phyloP scores from a whole-genome alignment of 2,888 invertebrate genomes.

The Bruchidius siliquastri region DNA sequence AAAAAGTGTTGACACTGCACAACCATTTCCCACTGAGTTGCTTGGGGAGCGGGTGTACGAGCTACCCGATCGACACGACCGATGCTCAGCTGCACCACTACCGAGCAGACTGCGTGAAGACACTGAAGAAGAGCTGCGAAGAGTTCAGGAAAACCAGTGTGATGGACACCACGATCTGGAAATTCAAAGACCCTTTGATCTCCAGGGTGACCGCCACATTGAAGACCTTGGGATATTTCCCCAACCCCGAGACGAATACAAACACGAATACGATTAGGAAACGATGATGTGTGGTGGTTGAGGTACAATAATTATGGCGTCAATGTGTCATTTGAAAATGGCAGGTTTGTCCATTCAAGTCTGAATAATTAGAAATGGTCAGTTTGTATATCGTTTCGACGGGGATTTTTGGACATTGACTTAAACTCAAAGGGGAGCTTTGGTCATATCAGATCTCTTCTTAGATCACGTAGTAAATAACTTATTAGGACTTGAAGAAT shows the following conservation, averaged over 20 bases:
- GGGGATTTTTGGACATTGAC: too few species aligned
- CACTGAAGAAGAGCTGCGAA: slow-evolving; percentile 77
- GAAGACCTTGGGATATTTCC: slow-evolving; percentile 66
- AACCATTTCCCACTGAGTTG: slow-evolving; percentile 91
- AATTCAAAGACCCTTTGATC: slow-evolving; percentile 74
- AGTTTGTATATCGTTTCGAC: too few species aligned
- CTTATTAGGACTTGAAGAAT: too few species aligned
- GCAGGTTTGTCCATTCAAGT: too few species aligned
- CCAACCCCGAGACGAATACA: slow-evolving; percentile 14
- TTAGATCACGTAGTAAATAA: too few species aligned
- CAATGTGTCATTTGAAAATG: too few species aligned
- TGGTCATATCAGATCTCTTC: too few species aligned
- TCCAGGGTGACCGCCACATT: slow-evolving; percentile 66
- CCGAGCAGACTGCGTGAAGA: slow-evolving; percentile 85
- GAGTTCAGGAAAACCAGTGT: slow-evolving; percentile 78
- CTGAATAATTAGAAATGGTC: too few species aligned
- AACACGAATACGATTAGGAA: slow-evolving; percentile 19
- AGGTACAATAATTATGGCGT: neutral
- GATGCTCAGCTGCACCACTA: slow-evolving; percentile 92
- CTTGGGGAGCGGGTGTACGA: slow-evolving; percentile 74
- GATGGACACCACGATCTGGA: slow-evolving; percentile 83
- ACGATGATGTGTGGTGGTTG: slow-evolving; percentile 14
- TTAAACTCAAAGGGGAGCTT: too few species aligned
- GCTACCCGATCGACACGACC: slow-evolving; percentile 74
- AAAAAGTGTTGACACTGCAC: slow-evolving; percentile 81